Evolutionary conservation across 2,797 vertebrate species (phyloP), one percentile per base, ranked within the genome.

Genomic region (Sparidentex hasta): DNA sequence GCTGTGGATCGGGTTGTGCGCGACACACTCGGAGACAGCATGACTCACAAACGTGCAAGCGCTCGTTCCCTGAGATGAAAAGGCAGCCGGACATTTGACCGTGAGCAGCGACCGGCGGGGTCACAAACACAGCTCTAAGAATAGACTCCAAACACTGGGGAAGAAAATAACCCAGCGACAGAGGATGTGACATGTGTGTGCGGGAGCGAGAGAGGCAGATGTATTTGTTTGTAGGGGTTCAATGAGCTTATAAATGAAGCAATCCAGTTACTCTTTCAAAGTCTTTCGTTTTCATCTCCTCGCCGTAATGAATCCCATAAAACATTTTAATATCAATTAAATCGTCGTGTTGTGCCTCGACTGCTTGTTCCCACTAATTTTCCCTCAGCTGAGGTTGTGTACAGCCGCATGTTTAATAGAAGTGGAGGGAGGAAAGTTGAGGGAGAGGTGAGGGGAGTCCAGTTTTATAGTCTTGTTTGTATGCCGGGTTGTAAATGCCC

Each of bases 61-160:
- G 54, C 29, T 56, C 23, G 12, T 27, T 38, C 76, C 69, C 68
- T 54, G 65, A 80, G 81, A 83, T 78, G 78, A 89, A 89, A 86
- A 87, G 75, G 78, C 87, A 81, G 82, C 71, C 65, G 76, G 85
- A 85, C 84, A 85, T 88, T 89, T 84, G 90, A 84, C 84, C 69
- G 62, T 67, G 80, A 83, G 84, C 78, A 44, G 85, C 11, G 64
- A 73, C 75, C 29, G 29, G 29, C 27, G 65, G 76, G 88, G 89
- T 93, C 92, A 91, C 89, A 90, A 92, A 93, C 91, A 92, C 80
- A 46, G 56, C 61, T 84, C 92, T 82, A 48, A 88, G 86, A 94
- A 95, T 95, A 94, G 93, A 82, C 70, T 54, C 89, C 85, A 94
- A 94, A 95, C 91, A 93, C 90, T 86, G 46, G 78, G 88, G 87